Evolutionary conservation across 2,113 vertebrate genomes (phyloP).

Genomic region (Recurvirostra avosetta): DNA sequence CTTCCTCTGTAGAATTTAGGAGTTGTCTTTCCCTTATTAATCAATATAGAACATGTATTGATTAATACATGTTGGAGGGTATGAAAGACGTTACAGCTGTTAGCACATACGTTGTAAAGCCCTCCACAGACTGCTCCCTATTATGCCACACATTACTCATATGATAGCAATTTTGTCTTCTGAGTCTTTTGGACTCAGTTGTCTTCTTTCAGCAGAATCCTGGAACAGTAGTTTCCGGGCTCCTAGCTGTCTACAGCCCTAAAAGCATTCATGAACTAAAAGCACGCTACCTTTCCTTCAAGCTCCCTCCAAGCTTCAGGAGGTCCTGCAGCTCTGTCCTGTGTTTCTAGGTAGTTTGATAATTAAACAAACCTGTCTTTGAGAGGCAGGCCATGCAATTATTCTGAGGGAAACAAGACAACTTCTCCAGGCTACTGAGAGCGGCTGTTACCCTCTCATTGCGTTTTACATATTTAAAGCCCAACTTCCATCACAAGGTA

Average conservation of each 20-base stretch:
- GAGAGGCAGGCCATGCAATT: neutral
- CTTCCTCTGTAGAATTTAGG: neutral
- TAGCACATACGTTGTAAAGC: neutral
- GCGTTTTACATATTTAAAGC: slow-evolving; percentile 16
- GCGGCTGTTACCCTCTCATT: neutral
- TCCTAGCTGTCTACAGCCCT: neutral
- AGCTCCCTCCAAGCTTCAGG: neutral
- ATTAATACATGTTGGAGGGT: neutral
- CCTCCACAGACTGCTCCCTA: neutral
- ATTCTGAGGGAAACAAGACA: neutral
- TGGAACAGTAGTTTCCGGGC: neutral
- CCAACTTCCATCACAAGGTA: slow-evolving; percentile 11
- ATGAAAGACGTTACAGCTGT: neutral
- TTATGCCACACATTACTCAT: neutral
- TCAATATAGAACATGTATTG: neutral
- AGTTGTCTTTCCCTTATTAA: neutral
- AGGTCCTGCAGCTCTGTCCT: neutral
- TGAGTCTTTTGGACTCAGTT: neutral
- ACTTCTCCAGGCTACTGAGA: neutral
- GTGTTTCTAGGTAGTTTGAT: neutral
- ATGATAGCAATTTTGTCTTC: neutral
- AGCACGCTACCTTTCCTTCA: neutral
- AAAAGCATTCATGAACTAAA: neutral
- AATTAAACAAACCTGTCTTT: neutral
- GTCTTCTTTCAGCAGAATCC: neutral